A percentile compares a stretch with the other conserved stretches of the same genome.
These are phyloP conservation scores for Heterotis niloticus DNA, from an alignment of 2,113 vertebrate genomes.

Conservation along the genomic window DNA sequence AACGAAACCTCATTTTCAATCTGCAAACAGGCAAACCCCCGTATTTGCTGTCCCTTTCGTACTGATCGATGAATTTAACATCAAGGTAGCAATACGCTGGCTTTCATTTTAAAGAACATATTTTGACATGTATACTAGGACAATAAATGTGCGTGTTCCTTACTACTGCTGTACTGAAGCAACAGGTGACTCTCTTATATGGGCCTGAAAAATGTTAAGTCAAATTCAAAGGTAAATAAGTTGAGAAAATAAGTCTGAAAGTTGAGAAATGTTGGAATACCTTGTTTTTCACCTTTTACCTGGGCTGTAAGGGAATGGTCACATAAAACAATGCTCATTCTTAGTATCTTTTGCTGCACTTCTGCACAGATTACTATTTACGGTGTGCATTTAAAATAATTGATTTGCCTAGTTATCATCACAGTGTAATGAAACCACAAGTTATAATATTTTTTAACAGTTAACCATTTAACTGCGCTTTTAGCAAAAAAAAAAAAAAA, in stretches of 20 bases:
- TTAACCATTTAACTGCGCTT: not conserved
- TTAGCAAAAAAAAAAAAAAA: not conserved
- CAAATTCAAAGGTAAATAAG: not conserved
- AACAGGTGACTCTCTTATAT: not conserved
- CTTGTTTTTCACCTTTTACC: not conserved
- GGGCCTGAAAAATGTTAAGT: not conserved
- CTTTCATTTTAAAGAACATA: conserved; percentile 13
- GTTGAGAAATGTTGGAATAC: not conserved
- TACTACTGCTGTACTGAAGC: not conserved
- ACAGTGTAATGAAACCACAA: conserved; percentile 4
- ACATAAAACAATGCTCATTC: not conserved
- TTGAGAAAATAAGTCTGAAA: too few relatives aligned
- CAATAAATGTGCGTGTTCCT: not conserved
- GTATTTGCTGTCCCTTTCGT: not conserved
- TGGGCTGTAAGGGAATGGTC: too few relatives aligned
- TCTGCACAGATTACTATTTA: not conserved
- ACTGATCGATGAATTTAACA: conserved; percentile 12
- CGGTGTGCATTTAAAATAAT: not conserved
- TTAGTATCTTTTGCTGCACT: not conserved
- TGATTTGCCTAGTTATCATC: not conserved
- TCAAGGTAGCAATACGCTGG: conserved; percentile 21
- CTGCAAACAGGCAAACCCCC: not conserved
- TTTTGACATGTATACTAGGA: conserved; percentile 26
- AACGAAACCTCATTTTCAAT: not conserved
- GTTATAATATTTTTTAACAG: not conserved